Base-by-base conservation (phyloP, 2,113 vertebrate genomes). In the Macrotis lagotis region DNA sequence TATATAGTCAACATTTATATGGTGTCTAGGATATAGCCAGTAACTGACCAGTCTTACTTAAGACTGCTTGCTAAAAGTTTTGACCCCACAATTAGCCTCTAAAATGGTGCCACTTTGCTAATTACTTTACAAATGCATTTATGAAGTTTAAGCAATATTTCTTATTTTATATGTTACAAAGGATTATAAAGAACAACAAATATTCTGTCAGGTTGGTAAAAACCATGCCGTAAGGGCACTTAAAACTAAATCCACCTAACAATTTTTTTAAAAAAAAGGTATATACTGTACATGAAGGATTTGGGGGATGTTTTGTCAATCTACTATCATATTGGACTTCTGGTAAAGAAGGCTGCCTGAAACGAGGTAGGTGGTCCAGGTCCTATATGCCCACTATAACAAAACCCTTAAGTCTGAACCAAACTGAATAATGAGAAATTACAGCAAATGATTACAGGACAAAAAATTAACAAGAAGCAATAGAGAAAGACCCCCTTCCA, bases 71-170 rank as follows among this genome's bases (percentile, higher is more conserved):
- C 92, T 94, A 90, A 11, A 88, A 92, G 92, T 48, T 93, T 74
- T 91, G 66, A 51, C 95, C 96, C 25, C 25, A 24, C 16, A 4
- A 2, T 24, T 9, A 26, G 28, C 28, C 97, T 94, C 98, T 98
- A 97, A 97, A 94, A 51, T 88, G 96, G 96, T 96, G 94, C 44
- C 91, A 93, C 93, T 96, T 95, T 93, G 12, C 96, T 95, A 96
- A 96, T 97, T 96, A 96, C 47, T 91, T 95, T 97, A 98, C 96
- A 95, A 95, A 96, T 96, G 53, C 96, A 97, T 93, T 98, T 97
- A 97, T 96, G 96, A 92, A 97, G 94, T 44, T 96, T 93, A 96
- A 97, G 96, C 0, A 91, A 50, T 28, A 96, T 95, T 97, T 92
- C 48, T 98, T 96, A 96, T 66, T 94, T 96, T 97, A 12, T 94